Percentiles rank a stretch among this genome's conserved stretches.
Conservation (phyloP, 2,888 invertebrate species). For the Epinotia nisella region DNA sequence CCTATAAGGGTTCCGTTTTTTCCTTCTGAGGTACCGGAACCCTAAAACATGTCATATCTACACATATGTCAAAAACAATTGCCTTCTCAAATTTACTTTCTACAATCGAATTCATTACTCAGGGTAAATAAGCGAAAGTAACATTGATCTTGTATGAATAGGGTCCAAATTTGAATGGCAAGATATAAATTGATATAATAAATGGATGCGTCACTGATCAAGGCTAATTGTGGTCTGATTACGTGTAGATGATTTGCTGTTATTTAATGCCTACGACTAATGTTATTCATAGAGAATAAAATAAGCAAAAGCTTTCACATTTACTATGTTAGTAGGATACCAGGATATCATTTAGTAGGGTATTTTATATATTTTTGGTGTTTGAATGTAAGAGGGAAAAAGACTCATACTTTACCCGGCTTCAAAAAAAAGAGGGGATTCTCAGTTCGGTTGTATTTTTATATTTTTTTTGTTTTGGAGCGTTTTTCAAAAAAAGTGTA, state of each 20-base stretch:
- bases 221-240: conserved; percentile 28
- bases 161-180: conserved; percentile 5
- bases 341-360: too few relatives aligned
- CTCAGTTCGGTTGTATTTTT: too few relatives aligned
- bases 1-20: too few relatives aligned
- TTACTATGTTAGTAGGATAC: too few relatives aligned
- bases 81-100: neutral
- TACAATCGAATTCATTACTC: neutral
- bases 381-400: too few relatives aligned
- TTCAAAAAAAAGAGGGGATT: too few relatives aligned
- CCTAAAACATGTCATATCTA: neutral
- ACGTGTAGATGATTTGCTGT: conserved; percentile 7
- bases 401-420: too few relatives aligned
- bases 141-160: neutral
- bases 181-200: conserved; percentile 10
- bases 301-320: neutral
- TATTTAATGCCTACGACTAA: conserved; percentile 4
- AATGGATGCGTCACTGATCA: conserved; percentile 31
- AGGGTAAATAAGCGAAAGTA: neutral
- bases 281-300: neutral
- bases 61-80: conserved; percentile 3
- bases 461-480: too few relatives aligned
- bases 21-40: too few relatives aligned
- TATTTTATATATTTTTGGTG: too few relatives aligned
- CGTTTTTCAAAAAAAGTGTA: too few relatives aligned